Percentiles rank a stretch among this genome's conserved stretches.
Conservation (phyloP, 2,797 vertebrate genomes). For the Sciurus vulgaris region DNA sequence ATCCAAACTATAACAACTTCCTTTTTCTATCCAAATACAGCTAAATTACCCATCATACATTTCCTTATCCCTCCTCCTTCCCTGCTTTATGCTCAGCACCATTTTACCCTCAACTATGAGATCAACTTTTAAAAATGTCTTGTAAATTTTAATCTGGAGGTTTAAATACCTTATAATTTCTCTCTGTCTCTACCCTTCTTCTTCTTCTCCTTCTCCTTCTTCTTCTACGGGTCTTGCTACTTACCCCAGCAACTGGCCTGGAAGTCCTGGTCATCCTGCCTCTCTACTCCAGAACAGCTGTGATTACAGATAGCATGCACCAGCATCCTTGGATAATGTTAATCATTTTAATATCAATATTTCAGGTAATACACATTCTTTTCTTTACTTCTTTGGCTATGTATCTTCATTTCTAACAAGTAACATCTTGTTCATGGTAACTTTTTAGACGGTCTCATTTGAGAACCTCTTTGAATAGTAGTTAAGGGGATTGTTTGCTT, state of each 20-base stretch:
- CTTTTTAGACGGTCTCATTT: not conserved
- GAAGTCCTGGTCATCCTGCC: too few species aligned
- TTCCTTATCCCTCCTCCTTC: not conserved
- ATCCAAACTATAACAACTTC: not conserved
- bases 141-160: not conserved
- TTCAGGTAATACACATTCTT: not conserved
- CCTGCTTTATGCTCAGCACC: too few species aligned
- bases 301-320: too few species aligned
- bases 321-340: too few species aligned
- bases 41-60: too few species aligned
- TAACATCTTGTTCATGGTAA: not conserved
- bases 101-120: not conserved
- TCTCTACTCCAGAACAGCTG: too few species aligned
- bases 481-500: not conserved
- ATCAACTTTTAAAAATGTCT: not conserved
- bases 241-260: too few species aligned
- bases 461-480: not conserved
- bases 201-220: too few species aligned
- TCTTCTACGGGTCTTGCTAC: too few species aligned
- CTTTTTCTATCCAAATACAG: too few species aligned
- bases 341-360: not conserved
- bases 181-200: too few species aligned
- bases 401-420: not conserved
- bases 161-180: not conserved
- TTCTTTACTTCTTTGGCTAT: not conserved